Conservation (phyloP, 2,888 invertebrate species). For the Rotaria sp. region DNA sequence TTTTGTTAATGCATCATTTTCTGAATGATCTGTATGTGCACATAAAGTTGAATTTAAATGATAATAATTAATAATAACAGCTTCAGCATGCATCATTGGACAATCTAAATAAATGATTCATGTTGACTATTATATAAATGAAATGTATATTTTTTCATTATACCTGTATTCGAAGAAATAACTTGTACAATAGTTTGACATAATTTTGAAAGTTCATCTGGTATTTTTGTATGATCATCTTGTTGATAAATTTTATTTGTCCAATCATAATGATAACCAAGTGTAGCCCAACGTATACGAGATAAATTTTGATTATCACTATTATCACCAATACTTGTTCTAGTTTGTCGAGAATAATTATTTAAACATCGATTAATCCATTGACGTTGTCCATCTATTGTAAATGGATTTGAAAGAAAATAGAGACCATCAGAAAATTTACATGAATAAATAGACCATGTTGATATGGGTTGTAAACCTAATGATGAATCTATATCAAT, state of each 20-base stretch:
- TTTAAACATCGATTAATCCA: not conserved
- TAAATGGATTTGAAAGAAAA: conserved; percentile 13
- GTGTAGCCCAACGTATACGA: conserved; percentile 73
- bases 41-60: conserved; percentile 82
- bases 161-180: conserved; percentile 45
- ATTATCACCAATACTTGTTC: not conserved
- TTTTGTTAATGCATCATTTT: conserved; percentile 69
- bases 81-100: conserved; percentile 68
- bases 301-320: not conserved
- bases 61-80: conserved; percentile 92
- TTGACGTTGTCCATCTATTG: not conserved
- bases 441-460: not conserved
- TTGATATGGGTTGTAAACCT: not conserved
- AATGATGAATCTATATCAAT: not conserved
- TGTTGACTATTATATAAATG: not conserved
- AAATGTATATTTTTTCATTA: conserved; percentile 42
- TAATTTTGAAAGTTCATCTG: conserved; percentile 66
- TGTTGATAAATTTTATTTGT: conserved; percentile 69
- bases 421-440: not conserved
- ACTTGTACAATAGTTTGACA: conserved; percentile 60
- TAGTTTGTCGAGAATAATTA: not conserved
- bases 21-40: conserved; percentile 89
- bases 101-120: conserved; percentile 35
- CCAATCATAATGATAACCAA: conserved; percentile 98
- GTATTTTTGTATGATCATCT: conserved; percentile 61